These are phyloP conservation scores for Pelusios castaneus DNA, from an alignment of 2,113 vertebrate species.

Conservation along the genomic window DNA sequence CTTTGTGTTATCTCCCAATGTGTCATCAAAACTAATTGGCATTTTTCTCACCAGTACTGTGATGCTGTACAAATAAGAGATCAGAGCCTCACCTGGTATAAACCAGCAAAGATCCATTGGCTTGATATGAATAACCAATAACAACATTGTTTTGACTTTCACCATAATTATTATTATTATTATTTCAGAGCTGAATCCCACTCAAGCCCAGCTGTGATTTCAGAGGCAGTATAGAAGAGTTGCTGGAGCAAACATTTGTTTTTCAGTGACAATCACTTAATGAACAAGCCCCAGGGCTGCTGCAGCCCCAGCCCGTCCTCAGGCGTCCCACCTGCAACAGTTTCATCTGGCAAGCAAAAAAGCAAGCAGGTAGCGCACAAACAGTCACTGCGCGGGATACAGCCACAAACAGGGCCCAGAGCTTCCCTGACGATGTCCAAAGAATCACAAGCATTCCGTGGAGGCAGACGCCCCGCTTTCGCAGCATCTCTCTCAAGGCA, in stretches of 20 bases:
- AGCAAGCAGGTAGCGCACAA: not conserved
- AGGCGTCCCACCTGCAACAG: too few species aligned
- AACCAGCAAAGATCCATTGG: not conserved
- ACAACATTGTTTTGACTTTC: not conserved
- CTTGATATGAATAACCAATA: not conserved
- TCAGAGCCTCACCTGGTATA: not conserved
- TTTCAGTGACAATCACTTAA: not conserved
- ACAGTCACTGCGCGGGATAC: not conserved
- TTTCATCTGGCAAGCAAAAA: not conserved
- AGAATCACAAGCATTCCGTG: accelerated
- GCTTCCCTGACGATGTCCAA: too few species aligned
- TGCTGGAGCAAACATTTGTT: not conserved
- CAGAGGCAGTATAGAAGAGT: not conserved
- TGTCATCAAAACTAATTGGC: not conserved
- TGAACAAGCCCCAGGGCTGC: accelerated
- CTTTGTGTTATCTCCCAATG: too few species aligned
- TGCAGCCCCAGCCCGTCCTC: too few species aligned
- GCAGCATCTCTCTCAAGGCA: accelerated
- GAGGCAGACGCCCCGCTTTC: accelerated
- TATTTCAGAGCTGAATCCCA: not conserved
- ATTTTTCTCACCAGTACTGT: not conserved
- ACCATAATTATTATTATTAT: not conserved
- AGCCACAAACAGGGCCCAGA: not conserved
- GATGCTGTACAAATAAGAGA: not conserved
- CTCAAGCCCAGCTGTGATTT: not conserved